These are phyloP conservation scores for Mormyrus lacerda DNA, from an alignment of 2,113 vertebrate genomes.

Conservation along the genomic window DNA sequence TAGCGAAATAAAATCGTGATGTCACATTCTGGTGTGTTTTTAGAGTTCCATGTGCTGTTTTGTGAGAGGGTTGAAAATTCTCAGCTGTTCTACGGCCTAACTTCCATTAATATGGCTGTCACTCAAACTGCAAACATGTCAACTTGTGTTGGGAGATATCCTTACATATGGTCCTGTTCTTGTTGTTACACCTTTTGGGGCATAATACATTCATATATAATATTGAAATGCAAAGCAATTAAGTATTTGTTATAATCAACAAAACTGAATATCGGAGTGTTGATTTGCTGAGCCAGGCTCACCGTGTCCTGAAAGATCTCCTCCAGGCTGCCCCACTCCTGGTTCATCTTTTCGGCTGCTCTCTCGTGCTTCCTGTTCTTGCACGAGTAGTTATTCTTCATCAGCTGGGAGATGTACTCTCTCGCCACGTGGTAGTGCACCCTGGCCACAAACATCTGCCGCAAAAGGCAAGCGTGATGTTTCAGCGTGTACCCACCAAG, in stretches of 20 bases:
- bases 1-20: neutral
- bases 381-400: conserved; percentile 60
- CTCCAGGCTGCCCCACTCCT: conserved; percentile 43
- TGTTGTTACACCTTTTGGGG: neutral
- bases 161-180: neutral
- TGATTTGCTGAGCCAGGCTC: neutral
- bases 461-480: neutral
- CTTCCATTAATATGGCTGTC: neutral
- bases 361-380: conserved; percentile 57
- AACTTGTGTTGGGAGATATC: neutral
- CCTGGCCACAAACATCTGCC: conserved; percentile 45
- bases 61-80: neutral
- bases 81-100: neutral
- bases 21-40: neutral
- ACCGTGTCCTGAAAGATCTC: conserved; percentile 54
- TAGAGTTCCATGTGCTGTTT: neutral
- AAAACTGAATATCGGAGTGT: neutral
- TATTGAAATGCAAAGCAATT: neutral
- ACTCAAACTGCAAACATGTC: neutral
- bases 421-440: conserved; percentile 49
- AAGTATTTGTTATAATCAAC: neutral
- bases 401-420: conserved; percentile 59
- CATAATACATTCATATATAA: neutral
- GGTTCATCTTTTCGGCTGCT: conserved; percentile 47
- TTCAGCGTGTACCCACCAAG: neutral